A percentile compares a stretch with the other conserved stretches of the same genome.
phyloP scores from a whole-genome alignment of 2,797 vertebrate genomes.

The Mormyrus hasselquistii region DNA sequence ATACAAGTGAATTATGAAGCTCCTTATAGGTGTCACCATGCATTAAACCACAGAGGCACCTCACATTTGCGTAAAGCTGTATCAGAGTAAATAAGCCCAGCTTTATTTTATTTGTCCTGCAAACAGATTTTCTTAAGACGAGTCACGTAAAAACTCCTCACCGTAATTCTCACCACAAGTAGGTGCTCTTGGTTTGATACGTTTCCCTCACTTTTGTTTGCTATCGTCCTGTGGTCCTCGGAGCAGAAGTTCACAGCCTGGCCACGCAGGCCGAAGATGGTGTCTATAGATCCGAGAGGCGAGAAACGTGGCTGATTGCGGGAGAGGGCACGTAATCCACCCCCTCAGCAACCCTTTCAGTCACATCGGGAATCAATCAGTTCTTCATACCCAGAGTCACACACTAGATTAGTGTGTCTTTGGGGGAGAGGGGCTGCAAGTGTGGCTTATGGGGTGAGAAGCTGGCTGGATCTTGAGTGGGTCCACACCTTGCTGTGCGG shows the following conservation, averaged over 20 bases:
- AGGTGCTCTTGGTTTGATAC: not conserved
- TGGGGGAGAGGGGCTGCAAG: not conserved
- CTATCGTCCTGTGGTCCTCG: not conserved
- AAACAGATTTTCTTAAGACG: not conserved
- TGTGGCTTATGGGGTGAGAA: not conserved
- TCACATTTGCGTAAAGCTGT: not conserved
- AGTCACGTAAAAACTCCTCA: not conserved
- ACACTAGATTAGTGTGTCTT: conserved; percentile 22
- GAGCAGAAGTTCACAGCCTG: not conserved
- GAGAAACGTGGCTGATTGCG: conserved; percentile 56
- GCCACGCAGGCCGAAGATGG: conserved; percentile 12
- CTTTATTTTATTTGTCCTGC: not conserved
- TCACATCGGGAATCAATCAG: conserved; percentile 61
- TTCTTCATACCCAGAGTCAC: conserved; percentile 47
- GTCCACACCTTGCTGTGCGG: not conserved
- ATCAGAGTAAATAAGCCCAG: not conserved
- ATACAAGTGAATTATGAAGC: not conserved
- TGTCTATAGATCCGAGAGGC: conserved; percentile 31
- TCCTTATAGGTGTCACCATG: not conserved
- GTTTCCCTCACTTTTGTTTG: not conserved
- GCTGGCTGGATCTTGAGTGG: not conserved
- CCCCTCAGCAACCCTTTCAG: conserved; percentile 34
- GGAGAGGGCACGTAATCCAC: conserved; percentile 47
- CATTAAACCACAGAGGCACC: not conserved
- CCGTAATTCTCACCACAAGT: not conserved